Conservation (phyloP, 1,140 invertebrate species). For the Drosophila jambulina region DNA sequence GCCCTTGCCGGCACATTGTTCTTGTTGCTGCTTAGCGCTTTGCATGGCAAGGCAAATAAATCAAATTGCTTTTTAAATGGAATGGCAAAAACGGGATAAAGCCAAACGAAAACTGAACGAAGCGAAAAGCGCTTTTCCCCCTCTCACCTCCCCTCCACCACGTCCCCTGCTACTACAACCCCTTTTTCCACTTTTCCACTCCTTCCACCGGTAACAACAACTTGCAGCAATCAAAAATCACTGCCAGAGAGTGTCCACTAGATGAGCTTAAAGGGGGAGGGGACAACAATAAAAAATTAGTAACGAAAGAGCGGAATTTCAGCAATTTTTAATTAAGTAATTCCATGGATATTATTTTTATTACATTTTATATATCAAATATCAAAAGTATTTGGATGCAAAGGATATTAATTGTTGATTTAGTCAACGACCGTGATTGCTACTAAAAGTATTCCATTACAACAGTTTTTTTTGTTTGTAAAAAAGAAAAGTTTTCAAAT, state of each 20-base stretch:
- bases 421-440: background rate
- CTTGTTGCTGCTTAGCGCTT: constrained; percentile 43
- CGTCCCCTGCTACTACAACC: background rate
- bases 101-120: constrained; percentile 22
- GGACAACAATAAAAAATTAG: background rate
- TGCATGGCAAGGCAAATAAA: constrained; percentile 58
- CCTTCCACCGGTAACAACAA: constrained; percentile 5
- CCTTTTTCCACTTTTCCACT: background rate
- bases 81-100: constrained; percentile 25
- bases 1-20: constrained; percentile 18
- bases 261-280: constrained; percentile 6
- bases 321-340: background rate
- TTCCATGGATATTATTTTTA: constrained; percentile 5
- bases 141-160: background rate
- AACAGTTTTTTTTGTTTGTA: background rate
- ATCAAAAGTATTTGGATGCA: background rate
- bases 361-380: background rate
- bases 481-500: background rate
- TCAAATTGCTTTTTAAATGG: constrained; percentile 64
- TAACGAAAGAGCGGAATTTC: background rate
- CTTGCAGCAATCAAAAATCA: constrained; percentile 20
- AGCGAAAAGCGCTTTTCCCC: constrained; percentile 7
- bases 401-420: background rate
- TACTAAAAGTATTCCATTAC: background rate
- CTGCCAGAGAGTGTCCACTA: constrained; percentile 14